phyloP scores from a whole-genome alignment of 2,888 invertebrate species.

The Desoria tigrina region DNA sequence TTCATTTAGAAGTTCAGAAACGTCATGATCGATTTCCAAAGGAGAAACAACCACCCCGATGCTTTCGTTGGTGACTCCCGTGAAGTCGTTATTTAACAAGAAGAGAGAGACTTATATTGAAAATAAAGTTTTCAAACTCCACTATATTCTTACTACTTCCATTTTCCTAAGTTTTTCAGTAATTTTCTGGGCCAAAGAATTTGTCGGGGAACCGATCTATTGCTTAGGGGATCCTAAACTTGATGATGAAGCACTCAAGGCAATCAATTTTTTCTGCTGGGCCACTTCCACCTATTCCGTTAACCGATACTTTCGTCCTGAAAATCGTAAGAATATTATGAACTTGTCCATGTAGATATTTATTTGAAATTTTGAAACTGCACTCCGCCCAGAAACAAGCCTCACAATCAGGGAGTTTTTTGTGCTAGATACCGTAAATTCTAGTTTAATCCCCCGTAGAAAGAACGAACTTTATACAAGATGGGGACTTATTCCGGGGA shows the following conservation, averaged over 20 bases:
- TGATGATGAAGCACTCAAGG: slow-evolving; percentile 19
- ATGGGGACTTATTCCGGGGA: too few species aligned
- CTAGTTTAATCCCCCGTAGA: too few species aligned
- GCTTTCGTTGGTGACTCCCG: background rate
- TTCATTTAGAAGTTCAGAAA: too few species aligned
- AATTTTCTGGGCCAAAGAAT: slow-evolving; percentile 22
- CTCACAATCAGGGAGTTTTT: too few species aligned
- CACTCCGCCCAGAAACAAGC: too few species aligned
- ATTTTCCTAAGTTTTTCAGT: slow-evolving; percentile 27
- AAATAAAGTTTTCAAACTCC: slow-evolving; percentile 30
- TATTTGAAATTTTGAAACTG: too few species aligned
- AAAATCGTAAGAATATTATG: background rate
- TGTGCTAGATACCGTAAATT: too few species aligned
- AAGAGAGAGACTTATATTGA: slow-evolving; percentile 19
- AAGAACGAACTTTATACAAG: too few species aligned
- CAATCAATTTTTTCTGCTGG: slow-evolving; percentile 30
- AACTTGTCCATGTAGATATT: too few species aligned
- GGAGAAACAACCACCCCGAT: background rate
- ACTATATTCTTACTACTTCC: slow-evolving; percentile 25
- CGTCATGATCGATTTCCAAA: too few species aligned
- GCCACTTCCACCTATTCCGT: slow-evolving; percentile 34
- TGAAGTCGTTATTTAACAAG: background rate
- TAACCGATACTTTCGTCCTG: slow-evolving; percentile 19
- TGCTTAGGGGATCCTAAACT: slow-evolving; percentile 18
- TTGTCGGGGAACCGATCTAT: slow-evolving; percentile 26